Evolutionary conservation across 1,140 invertebrate genomes (phyloP), one percentile per base, ranked within the genome.

Genomic region (Chrysopa pallens): DNA sequence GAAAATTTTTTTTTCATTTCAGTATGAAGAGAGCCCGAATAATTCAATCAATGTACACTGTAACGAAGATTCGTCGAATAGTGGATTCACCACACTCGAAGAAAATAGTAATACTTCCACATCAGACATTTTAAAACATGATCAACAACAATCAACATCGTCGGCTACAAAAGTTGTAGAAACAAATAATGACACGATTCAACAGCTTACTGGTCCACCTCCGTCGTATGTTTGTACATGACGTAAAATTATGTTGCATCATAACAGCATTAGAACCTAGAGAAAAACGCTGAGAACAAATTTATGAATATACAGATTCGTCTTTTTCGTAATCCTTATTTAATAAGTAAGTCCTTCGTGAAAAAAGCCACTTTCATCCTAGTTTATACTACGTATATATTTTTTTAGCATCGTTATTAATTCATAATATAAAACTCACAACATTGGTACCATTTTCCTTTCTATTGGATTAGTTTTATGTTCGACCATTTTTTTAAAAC

Each of bases 11-110:
- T 23, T 23, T 23, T 23, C 17, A 23, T 50, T 50, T 28, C 41
- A 61, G 59, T 61, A 50, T 46, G 59, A 61, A 42, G 59, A 61
- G 12, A 54, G 51, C 46, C 59, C 59, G 14, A 59, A 59, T 48
- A 52, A 51, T 36, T 61, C 58, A 12, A 33, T 40, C n/a, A 45
- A 29, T 23, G 33, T 55, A 8, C 53, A 49, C 35, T 49, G 50
- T 39, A 58, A 57, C 36, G 56, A 58, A 29, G 59, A 61, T 44
- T 59, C 17, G 5, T 23, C 57, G 7, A 57, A 54, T 44, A 59
- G 40, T 13, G 27, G 38, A 17, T 33, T 41, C 6, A 28, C 12
- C n/a, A 28, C n/a, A 23, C 17, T 23, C 17, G 17, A 23, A 41
- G 15, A 27, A 41, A 7, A 41, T 28, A 33, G 31, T 12, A 33